These are phyloP conservation scores for Eulemur rufifrons DNA, from an alignment of 2,113 vertebrate species.

Conservation along the genomic window DNA sequence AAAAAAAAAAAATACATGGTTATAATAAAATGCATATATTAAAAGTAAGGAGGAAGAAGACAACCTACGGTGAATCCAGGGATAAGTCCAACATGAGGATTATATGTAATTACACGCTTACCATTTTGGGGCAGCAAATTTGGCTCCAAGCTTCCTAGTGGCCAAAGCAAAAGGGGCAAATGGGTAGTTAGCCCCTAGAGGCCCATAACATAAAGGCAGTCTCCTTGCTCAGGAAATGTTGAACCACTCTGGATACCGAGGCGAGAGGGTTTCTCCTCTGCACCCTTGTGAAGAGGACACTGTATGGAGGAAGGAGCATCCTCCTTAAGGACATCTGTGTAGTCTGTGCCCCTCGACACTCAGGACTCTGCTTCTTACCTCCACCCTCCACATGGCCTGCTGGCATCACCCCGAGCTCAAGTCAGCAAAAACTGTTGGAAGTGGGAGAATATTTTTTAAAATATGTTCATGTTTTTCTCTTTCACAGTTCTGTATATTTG, in stretches of 20 bases:
- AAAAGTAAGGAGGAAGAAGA: not conserved
- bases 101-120: not conserved
- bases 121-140: not conserved
- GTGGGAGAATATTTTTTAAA: not conserved
- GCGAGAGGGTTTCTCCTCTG: not conserved
- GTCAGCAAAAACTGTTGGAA: not conserved
- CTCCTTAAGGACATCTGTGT: not conserved
- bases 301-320: fast-evolving
- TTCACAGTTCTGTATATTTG: not conserved
- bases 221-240: not conserved
- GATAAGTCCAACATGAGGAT: not conserved
- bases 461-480: not conserved
- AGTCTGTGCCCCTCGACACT: not conserved
- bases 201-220: not conserved
- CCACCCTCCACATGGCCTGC: fast-evolving
- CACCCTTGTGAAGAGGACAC: not conserved
- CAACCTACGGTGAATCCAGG: not conserved
- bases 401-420: not conserved
- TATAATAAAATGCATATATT: not conserved
- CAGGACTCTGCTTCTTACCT: not conserved
- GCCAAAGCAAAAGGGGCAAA: not conserved
- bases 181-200: not conserved
- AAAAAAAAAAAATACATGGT: not conserved
- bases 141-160: not conserved
- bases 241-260: not conserved